These are phyloP conservation scores for Unio delphinus DNA, from an alignment of 2,888 invertebrate genomes.

Conservation along the genomic window DNA sequence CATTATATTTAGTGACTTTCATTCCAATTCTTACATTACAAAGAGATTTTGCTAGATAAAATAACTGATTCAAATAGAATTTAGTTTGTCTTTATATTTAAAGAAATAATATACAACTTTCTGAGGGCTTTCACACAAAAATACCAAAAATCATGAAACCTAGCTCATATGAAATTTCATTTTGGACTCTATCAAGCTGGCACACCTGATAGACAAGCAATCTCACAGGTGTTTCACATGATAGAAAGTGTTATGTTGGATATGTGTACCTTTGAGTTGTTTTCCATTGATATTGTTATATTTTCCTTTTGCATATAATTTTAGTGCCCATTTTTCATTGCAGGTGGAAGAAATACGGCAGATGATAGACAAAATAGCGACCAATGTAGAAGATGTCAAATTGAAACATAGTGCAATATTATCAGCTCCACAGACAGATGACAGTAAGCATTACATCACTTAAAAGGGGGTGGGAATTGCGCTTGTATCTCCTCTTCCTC, in stretches of 20 bases:
- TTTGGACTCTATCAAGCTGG: too few species aligned
- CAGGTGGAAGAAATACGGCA: conserved; percentile 99
- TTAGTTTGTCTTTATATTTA: too few species aligned
- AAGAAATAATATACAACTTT: too few species aligned
- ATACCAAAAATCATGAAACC: too few species aligned
- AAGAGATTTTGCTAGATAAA: too few species aligned
- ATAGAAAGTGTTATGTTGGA: conserved; percentile 3
- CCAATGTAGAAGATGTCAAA: conserved; percentile 99
- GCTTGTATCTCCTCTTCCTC: not conserved
- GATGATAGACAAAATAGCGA: conserved; percentile 99
- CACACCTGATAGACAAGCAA: too few species aligned
- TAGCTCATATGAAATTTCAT: too few species aligned
- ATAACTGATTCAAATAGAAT: too few species aligned
- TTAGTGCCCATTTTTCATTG: conserved; percentile 48
- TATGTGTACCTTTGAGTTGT: not conserved
- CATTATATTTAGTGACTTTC: too few species aligned
- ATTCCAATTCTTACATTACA: too few species aligned
- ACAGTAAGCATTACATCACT: conserved; percentile 83
- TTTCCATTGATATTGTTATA: not conserved
- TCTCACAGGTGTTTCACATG: not conserved
- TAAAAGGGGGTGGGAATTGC: not conserved
- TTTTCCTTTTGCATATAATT: not conserved
- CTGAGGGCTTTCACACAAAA: too few species aligned
- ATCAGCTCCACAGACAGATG: conserved; percentile 98
- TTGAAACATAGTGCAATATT: conserved; percentile 99